Evolutionary conservation across 1,140 invertebrate genomes (phyloP), one percentile per base, ranked within the genome.

Genomic region (Dendrolimus kikuchii): DNA sequence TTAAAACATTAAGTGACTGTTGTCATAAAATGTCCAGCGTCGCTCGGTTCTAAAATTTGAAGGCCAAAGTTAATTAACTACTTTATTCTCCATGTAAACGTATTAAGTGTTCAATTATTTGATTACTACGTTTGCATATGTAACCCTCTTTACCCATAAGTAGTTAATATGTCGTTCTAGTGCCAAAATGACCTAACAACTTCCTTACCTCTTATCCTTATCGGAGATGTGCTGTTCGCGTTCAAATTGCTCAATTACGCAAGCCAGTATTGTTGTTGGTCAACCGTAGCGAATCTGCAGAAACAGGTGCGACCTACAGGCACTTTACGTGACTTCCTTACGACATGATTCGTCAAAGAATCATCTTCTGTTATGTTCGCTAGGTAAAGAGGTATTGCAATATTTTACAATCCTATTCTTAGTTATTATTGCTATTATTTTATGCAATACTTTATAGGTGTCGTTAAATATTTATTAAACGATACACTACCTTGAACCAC

Each of bases 201-300:
- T 78, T 82, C 74, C 77, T 66, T 23, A 65, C 59, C 55, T 65
- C 66, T 70, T 74, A 77, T 73, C 73, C 68, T 77, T 77, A 78
- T 80, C 73, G 67, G 68, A 76, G 68, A 76, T 74, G 71, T 71
- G 77, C 65, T 60, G 47, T 59, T 62, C 66, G 68, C 68, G 59
- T 73, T 55, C 60, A 61, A 81, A 80, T 80, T 72, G 68, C 74
- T 71, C 70, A 79, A 79, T 84, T 81, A 80, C 66, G 55, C 55
- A 61, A 68, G 61, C 39, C 64, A 62, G 68, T 69, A 84, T 84
- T 84, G 81, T 79, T 82, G 64, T 76, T 72, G 64, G 68, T 67
- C 72, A 75, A 60, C 67, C 79, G 71, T 80, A 63, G 60, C 68
- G 54, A 62, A 69, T 73, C 69, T 75, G 59, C 65, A 63, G 68